Evolutionary conservation across 2,888 invertebrate species (phyloP).

Genomic region (Quadriops clusia): DNA sequence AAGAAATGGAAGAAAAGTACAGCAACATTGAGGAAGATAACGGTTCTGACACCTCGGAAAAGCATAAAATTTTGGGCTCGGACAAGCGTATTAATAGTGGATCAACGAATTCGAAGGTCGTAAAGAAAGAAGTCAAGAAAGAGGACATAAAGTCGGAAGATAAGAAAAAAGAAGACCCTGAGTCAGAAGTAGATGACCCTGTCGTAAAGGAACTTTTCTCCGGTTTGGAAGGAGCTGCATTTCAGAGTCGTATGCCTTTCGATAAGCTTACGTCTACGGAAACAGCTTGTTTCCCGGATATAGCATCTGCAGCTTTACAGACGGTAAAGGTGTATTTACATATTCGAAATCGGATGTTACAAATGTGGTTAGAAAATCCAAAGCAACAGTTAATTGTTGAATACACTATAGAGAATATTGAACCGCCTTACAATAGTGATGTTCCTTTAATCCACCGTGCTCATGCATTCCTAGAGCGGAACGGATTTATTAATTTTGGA

Average conservation of each 20-base stretch:
- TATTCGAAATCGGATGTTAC: conserved; percentile 79
- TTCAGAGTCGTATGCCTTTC: conserved; percentile 86
- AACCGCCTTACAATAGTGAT: conserved; percentile 89
- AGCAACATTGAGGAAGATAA: conserved; percentile 47
- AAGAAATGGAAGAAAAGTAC: conserved; percentile 57
- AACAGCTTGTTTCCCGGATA: conserved; percentile 86
- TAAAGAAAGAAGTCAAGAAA: conserved; percentile 34
- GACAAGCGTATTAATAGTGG: conserved; percentile 43
- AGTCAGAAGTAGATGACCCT: conserved; percentile 56
- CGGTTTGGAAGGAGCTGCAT: conserved; percentile 77
- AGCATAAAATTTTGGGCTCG: conserved; percentile 42
- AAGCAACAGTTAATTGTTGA: conserved; percentile 82
- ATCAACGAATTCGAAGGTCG: conserved; percentile 38
- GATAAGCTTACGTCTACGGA: conserved; percentile 91
- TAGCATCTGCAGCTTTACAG: conserved; percentile 69
- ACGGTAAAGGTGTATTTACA: conserved; percentile 83
- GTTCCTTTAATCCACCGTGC: conserved; percentile 69
- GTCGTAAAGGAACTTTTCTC: conserved; percentile 38
- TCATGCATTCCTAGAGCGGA: conserved; percentile 85
- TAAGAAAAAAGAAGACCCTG: conserved; percentile 45
- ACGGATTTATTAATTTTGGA: conserved; percentile 96
- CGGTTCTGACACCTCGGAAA: conserved; percentile 50
- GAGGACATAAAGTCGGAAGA: conserved; percentile 40
- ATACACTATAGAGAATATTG: conserved; percentile 67
- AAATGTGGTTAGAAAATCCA: conserved; percentile 93